phyloP scores from a whole-genome alignment of 2,113 vertebrate genomes.

The Motacilla alba region DNA sequence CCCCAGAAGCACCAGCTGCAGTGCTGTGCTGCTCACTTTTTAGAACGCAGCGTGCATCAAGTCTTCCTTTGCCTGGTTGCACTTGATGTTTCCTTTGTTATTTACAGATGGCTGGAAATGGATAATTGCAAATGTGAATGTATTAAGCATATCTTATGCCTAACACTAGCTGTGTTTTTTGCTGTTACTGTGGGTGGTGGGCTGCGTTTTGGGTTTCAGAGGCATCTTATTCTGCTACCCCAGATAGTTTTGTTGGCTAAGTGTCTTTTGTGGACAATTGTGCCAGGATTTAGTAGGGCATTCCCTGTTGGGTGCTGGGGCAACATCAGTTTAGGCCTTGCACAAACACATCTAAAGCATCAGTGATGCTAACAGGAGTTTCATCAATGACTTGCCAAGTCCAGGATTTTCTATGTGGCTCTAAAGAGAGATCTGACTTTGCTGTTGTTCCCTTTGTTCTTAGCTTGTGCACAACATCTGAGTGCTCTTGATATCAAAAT shows the following conservation, averaged over 20 bases:
- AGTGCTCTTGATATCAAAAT: not conserved
- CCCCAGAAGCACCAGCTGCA: not conserved
- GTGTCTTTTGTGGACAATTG: not conserved
- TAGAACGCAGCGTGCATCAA: rapidly evolving
- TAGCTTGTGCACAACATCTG: not conserved
- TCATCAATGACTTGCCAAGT: not conserved
- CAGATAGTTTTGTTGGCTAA: not conserved
- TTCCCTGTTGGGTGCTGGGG: not conserved
- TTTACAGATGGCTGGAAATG: not conserved
- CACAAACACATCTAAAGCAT: not conserved
- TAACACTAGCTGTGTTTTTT: not conserved
- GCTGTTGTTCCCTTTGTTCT: not conserved
- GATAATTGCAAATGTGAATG: not conserved
- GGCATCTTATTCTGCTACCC: not conserved
- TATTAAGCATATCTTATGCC: not conserved
- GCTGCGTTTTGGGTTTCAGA: not conserved
- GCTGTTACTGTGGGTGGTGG: not conserved
- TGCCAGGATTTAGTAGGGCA: not conserved
- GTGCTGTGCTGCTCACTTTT: not conserved
- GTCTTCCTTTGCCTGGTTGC: not conserved
- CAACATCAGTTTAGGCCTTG: not conserved
- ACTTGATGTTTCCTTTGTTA: not conserved
- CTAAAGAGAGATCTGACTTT: not conserved
- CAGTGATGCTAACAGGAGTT: not conserved
- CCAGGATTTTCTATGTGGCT: not conserved